phyloP scores from a whole-genome alignment of 2,113 vertebrate species.

The Dicaeum eximium region DNA sequence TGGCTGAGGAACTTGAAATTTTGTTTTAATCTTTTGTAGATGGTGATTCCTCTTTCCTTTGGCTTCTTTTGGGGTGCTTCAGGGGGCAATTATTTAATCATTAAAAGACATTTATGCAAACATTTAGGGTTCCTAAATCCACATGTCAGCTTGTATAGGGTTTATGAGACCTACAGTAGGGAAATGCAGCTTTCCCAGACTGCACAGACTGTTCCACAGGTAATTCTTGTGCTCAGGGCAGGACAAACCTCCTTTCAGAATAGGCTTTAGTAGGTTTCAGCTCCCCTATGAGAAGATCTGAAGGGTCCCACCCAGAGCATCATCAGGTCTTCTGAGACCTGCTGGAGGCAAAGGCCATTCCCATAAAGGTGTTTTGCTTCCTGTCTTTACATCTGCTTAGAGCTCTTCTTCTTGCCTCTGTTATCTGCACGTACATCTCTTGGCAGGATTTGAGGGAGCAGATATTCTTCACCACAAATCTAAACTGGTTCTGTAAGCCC shows the following conservation, averaged over 20 bases:
- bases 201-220: neutral
- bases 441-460: neutral
- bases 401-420: neutral
- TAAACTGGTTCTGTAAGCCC: slow-evolving; percentile 4
- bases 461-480: neutral
- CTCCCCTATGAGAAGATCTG: neutral
- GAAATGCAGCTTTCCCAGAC: neutral
- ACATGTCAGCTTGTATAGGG: neutral
- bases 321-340: neutral
- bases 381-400: neutral
- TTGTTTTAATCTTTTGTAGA: slow-evolving; percentile 20
- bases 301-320: neutral
- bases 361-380: neutral
- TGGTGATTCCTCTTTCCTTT: slow-evolving; percentile 21
- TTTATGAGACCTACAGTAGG: neutral
- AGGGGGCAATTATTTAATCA: slow-evolving; percentile 6
- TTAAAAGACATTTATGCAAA: slow-evolving; percentile 7
- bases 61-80: slow-evolving; percentile 14
- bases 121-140: slow-evolving; percentile 1
- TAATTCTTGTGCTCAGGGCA: neutral
- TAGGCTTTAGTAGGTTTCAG: neutral
- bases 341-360: neutral
- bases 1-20: slow-evolving; percentile 28
- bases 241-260: neutral
- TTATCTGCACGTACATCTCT: neutral